Base-by-base conservation (phyloP, 1,140 invertebrate genomes). In the Tribolium castaneum region DNA sequence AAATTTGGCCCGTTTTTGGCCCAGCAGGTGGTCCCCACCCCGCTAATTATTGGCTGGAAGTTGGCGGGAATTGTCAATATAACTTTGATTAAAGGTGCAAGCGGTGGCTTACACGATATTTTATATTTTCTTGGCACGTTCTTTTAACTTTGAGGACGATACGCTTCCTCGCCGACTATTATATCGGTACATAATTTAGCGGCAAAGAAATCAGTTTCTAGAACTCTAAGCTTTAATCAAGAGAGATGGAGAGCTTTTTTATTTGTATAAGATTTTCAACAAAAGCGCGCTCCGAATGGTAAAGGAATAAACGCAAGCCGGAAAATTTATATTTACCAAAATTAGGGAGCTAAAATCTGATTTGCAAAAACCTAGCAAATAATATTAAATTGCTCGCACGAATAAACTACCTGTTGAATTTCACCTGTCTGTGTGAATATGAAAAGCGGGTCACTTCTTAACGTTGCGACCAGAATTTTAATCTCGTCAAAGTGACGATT, bases 371-470 rank as follows among this genome's bases (percentile, higher is more conserved):
- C n/a, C n/a, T 45, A 45, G 39, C 30, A 66, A 30, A 35, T 25
- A 66, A 66, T 66, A 66, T 66, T 66, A 66, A 66, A 66, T 66
- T 39, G 59, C 59, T 39, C 30, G 59, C 59, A 66, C 59, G 59
- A 66, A 35, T 66, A 66, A 45, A 66, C 59, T 66, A 66, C 59
- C 59, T 66, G 59, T 66, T 66, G 59, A 66, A 66, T 66, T 66
- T 66, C 59, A 66, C 59, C 59, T 66, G 56, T 6, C 16, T 62
- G 5, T 19, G 13, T 66, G 59, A 66, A 66, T 66, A 66, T 66
- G 59, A 66, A 66, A 66, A 13, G 6, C n/a, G n/a, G 59, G 59
- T 66, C 59, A 66, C 59, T 66, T 34, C 56, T 62, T 10, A 66
- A 35, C 10, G 59, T 39, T 30, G 6, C 39, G 59, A 66, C 7